Evolutionary conservation across 2,888 invertebrate genomes (phyloP).

Genomic region (Aporophyla lueneburgensis): DNA sequence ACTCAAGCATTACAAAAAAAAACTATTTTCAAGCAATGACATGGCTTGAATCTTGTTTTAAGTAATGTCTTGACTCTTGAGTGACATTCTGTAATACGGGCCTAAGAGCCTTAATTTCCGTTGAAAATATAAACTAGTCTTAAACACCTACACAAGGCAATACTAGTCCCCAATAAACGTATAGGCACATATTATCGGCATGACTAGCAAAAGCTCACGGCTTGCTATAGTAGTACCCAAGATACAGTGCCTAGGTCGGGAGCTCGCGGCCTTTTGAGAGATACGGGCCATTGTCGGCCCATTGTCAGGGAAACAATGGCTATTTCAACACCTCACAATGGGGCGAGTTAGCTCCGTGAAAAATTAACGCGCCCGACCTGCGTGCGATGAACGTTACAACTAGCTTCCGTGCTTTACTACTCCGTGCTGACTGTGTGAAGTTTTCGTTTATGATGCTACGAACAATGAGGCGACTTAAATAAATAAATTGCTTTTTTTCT

Average conservation of each 20-base stretch:
- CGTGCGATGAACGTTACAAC: conserved; percentile 72
- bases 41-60: no score
- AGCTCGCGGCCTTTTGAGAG: conserved; percentile 80
- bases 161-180: conserved; percentile 2
- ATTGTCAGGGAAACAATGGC: conserved; percentile 83
- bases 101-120: not conserved
- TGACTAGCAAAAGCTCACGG: conserved; percentile 66
- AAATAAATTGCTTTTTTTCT: not conserved
- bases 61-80: no score
- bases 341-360: conserved; percentile 81
- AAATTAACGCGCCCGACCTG: conserved; percentile 82
- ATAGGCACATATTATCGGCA: conserved; percentile 50
- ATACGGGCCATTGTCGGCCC: conserved; percentile 81
- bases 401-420: conserved; percentile 58
- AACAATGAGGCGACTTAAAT: conserved; percentile 9
- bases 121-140: not conserved
- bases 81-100: no score
- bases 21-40: no score
- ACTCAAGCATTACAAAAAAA: no score
- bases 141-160: not conserved
- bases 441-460: conserved; percentile 32
- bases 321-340: conserved; percentile 83
- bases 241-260: conserved; percentile 75
- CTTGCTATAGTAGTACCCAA: conserved; percentile 62
- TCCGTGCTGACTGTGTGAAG: conserved; percentile 14